Conservation (phyloP, 2,113 vertebrate species). For the Mionectes macconnelli region DNA sequence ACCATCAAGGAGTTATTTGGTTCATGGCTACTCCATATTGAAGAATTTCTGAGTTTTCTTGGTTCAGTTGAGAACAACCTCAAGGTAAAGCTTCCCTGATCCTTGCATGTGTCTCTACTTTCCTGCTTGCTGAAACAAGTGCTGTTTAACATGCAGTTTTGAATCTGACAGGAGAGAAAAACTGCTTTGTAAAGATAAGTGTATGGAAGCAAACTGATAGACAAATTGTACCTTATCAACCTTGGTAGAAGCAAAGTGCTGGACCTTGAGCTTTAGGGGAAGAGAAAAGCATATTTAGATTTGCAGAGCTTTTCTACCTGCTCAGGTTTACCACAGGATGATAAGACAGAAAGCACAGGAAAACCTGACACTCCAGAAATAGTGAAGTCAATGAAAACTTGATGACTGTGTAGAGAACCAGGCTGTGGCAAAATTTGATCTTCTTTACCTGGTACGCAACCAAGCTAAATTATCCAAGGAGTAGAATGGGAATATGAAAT, state of each 20-base stretch:
- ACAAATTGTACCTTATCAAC: background rate
- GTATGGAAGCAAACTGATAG: background rate
- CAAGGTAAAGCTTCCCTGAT: background rate
- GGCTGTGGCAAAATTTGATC: background rate
- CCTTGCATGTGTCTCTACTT: background rate
- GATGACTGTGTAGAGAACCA: background rate
- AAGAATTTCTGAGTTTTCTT: background rate
- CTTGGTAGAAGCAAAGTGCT: background rate
- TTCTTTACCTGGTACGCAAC: background rate
- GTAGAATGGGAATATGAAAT: background rate
- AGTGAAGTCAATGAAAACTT: background rate
- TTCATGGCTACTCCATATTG: background rate
- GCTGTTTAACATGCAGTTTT: background rate
- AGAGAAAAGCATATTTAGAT: background rate
- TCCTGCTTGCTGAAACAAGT: background rate
- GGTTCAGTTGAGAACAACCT: background rate
- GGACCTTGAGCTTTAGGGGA: background rate
- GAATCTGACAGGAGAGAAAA: background rate
- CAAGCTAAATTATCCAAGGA: background rate
- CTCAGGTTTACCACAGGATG: background rate
- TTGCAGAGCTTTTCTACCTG: background rate
- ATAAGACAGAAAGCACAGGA: background rate
- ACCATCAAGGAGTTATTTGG: background rate
- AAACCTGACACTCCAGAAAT: background rate
- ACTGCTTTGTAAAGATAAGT: background rate